phyloP scores from a whole-genome alignment of 2,113 vertebrate genomes.

The Oryzias javanicus region DNA sequence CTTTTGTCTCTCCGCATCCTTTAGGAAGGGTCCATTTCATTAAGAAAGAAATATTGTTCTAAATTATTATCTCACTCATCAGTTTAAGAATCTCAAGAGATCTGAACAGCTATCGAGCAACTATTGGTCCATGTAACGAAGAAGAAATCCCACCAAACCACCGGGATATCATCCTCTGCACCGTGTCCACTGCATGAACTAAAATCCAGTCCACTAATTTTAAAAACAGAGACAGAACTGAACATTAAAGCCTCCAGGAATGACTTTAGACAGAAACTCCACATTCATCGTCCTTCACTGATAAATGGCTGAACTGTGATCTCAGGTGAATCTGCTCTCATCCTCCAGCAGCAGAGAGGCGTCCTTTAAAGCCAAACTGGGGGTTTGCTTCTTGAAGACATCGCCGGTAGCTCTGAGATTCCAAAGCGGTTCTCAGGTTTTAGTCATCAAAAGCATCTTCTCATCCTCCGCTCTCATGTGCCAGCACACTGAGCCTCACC shows the following conservation, averaged over 20 bases:
- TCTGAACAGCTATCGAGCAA: conserved; percentile 22
- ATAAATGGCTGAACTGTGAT: conserved; percentile 33
- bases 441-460: conserved; percentile 49
- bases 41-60: too few relatives aligned
- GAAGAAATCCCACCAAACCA: not conserved
- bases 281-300: conserved; percentile 25
- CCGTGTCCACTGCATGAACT: too few relatives aligned
- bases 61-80: too few relatives aligned
- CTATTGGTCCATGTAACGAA: conserved; percentile 20
- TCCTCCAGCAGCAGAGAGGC: conserved; percentile 34
- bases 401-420: conserved; percentile 39
- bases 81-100: conserved; percentile 5
- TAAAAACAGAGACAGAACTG: too few relatives aligned
- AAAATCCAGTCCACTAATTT: too few relatives aligned
- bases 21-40: too few relatives aligned
- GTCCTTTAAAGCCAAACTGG: conserved; percentile 40
- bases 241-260: not conserved
- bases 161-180: too few relatives aligned
- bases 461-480: conserved; percentile 19
- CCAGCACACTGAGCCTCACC: conserved; percentile 28
- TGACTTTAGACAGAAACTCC: conserved; percentile 19
- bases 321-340: conserved; percentile 24
- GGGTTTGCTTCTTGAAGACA: conserved; percentile 30
- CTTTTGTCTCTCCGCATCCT: too few relatives aligned
- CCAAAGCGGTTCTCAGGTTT: conserved; percentile 31